Base-by-base conservation (phyloP, 2,113 vertebrate species). In the Herpailurus yagouaroundi region DNA sequence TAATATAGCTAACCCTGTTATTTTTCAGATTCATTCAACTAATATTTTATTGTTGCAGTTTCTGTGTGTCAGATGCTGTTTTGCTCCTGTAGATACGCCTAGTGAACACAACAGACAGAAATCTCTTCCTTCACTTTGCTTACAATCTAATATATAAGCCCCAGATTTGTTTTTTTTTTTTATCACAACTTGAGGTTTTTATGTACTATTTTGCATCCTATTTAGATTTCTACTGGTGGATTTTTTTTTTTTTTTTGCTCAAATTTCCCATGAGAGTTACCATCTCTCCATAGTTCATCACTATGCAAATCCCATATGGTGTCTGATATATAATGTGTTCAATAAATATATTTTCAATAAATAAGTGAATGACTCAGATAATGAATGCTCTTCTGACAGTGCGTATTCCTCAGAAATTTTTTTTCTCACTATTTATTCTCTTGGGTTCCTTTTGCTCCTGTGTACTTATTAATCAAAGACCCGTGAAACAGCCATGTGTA, bases 381-480 rank as follows among this genome's bases (percentile, higher is more conserved):
- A 38, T 41, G 11, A 84, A 73, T 31, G 15, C 15, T 50, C 18
- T 55, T 45, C 21, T 69, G 60, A 55, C 10, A 64, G 16, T 29
- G 36, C 23, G 64, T 50, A 88, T 29, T 91, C 48, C 7, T 36
- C 77, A 95, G 73, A 85, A 89, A 36, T 69, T 82, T 25, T 5
- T 86, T 27, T 71, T 71, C 50, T 85, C 31, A 48, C 1, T 45
- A 38, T 79, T 74, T 63, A 87, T 77, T 89, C n/a, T 94, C 36
- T 97, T 48, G 63, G 27, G 4, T 57, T 89, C 63, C 25, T 36
- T 89, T 89, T 91, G 31, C 48, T 77, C 66, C 50, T 77, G 36
- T 80, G 7, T 4, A 64, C 69, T 88, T 88, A 91, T 69, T 96
- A 82, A 91, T 66, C 64, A 82, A 89, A 98, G 23, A 19, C 36